A percentile compares a stretch with the other conserved stretches of the same genome.
These are phyloP conservation scores for Eulemur rubriventer DNA, from an alignment of 2,797 vertebrate genomes.

Conservation along the genomic window DNA sequence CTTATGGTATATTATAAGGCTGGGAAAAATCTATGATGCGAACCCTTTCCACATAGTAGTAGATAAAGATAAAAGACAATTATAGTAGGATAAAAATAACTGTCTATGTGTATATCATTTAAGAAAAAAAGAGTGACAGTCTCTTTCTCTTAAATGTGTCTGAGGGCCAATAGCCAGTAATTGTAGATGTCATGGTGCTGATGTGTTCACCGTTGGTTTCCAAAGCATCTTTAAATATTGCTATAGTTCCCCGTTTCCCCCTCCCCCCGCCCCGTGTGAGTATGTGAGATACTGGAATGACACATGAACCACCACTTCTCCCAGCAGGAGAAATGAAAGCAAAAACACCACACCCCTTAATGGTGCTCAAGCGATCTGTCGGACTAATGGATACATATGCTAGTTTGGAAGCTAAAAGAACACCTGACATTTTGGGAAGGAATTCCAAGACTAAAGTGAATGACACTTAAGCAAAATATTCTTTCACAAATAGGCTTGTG, in stretches of 20 bases:
- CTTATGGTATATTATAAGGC: conserved; percentile 52
- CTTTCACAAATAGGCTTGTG: conserved; percentile 80
- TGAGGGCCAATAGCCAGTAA: conserved; percentile 60
- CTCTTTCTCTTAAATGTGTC: conserved; percentile 71
- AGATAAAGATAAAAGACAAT: conserved; percentile 52
- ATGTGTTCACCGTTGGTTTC: conserved; percentile 62
- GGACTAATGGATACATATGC: conserved; percentile 63
- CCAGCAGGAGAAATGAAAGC: conserved; percentile 56
- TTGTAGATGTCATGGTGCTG: conserved; percentile 18
- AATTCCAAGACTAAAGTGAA: conserved; percentile 68
- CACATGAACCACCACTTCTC: conserved; percentile 46
- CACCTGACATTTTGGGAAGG: conserved; percentile 68
- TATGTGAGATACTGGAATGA: conserved; percentile 72
- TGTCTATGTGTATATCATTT: conserved; percentile 32
- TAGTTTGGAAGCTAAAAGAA: conserved; percentile 69
- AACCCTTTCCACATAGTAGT: conserved; percentile 64
- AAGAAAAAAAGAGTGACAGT: conserved; percentile 39
- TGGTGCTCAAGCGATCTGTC: not conserved
- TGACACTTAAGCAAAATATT: conserved; percentile 76
- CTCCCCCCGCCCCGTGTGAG: conserved; percentile 55
- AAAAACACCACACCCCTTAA: not conserved
- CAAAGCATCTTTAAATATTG: conserved; percentile 78
- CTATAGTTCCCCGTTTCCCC: conserved; percentile 70
- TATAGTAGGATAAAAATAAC: conserved; percentile 47
- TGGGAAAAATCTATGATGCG: conserved; percentile 62